Base-by-base conservation (phyloP, 2,888 invertebrate genomes). In the Cerceris ruficornis region DNA sequence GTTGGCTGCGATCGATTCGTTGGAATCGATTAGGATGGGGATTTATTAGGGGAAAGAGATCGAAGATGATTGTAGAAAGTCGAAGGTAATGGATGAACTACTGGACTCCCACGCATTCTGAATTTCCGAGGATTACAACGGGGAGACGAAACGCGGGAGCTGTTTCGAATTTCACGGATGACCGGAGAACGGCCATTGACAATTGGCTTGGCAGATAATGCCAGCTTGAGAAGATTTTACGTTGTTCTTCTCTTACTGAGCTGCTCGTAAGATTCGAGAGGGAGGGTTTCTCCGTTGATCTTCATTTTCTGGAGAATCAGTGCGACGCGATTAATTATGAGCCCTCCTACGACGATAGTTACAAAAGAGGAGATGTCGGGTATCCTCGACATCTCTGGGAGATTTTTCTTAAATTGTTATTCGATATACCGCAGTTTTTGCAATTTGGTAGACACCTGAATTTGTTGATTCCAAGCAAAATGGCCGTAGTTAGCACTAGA, bases 101-200 rank as follows among this genome's bases (percentile, higher is more conserved):
- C 72, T 54, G 42, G 55, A 73, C 78, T 81, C 76, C 81, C 78
- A 78, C 82, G 76, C 78, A 49, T 54, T 28, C 28, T 49, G 61
- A 42, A 66, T 61, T 68, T 72, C 66, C 57, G 58, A 52, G 17
- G 55, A 61, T 54, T 54, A 46, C 59, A 62, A 65, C 69, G 76
- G 65, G 66, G 54, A 73, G 79, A 66, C 75, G 78, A 75, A 85
- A 80, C 75, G 74, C 85, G 81, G 83, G 78, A 83, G 80, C 80
- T 64, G 75, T 46, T 80, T 77, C 77, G 67, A 78, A 80, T 85
- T 85, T 85, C 84, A 85, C 83, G 85, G 85, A 80, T 84, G 82
- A 72, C 28, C 82, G 79, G n/a, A 72, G 77, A 69, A 68, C 65
- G 61, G 60, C 69, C 71, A 77, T 72, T 83, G 83, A 75, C 81